Evolutionary conservation across 2,888 invertebrate genomes (phyloP), one percentile per base, ranked within the genome.

Genomic region (Limenitis camilla): DNA sequence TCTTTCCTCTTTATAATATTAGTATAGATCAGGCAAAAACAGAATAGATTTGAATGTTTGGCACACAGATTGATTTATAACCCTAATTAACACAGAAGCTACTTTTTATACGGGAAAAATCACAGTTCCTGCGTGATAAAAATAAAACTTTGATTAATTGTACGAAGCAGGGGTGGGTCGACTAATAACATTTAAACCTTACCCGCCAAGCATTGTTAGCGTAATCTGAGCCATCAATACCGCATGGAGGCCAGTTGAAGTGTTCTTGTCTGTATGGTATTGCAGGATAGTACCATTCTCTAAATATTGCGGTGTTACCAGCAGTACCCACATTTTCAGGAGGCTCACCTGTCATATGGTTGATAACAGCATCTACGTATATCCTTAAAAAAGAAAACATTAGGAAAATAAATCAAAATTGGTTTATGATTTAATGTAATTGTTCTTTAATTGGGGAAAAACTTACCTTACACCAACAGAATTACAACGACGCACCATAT

Each of bases 301-400:
- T 65, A 31, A 90, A 89, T 42, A 88, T 71, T 0, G 90, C 92
- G 0, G 74, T 84, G 30, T 89, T 90, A 31, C 93, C 92, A 9
- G 88, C 93, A 0, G 91, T 91, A 0, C 94, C 94, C 0, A 74
- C 61, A 42, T 83, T 85, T 38, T 83, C 85, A 2, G 69, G 65
- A 1, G 83, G 81, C 42, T 81, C 78, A 0, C 85, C 86, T 0
- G 93, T 91, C 96, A 96, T 96, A 74, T 97, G 96, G 73, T 97
- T 97, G 46, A 96, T 88, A 0, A 97, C 89, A 0, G 92, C 90
- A 67, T 97, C 96, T 0, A 93, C 94, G 74, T 95, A 95, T 61
- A 96, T 93, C 66, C 96, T 92, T 40, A 8, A 19, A 10, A 28
- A 28, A 31, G 19, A 35, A 5, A 5, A 9, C 2, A 8, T n/a